phyloP scores from a whole-genome alignment of 2,888 invertebrate species.

The Stenichneumon culpator region DNA sequence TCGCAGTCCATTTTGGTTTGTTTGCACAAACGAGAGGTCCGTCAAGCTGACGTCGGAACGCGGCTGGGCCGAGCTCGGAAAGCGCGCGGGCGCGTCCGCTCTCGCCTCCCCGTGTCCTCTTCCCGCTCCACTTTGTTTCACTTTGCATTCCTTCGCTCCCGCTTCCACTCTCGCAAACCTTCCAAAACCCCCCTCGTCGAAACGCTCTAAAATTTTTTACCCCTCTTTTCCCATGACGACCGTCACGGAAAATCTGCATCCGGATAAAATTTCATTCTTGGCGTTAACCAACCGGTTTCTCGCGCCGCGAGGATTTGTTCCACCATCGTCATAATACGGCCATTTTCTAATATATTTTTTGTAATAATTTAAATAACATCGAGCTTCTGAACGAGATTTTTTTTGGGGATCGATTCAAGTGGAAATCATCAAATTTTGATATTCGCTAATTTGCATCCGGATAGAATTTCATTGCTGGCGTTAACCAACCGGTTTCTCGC shows the following conservation, averaged over 20 bases:
- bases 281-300: not conserved
- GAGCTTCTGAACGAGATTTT: too few relatives aligned
- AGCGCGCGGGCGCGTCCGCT: constrained; percentile 51
- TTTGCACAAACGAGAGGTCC: constrained; percentile 83
- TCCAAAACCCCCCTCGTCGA: constrained; percentile 23
- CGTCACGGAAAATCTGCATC: constrained; percentile 40
- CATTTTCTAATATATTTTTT: not conserved
- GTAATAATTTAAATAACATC: not conserved
- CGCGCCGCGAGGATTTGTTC: not conserved
- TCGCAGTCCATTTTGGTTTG: constrained; percentile 85
- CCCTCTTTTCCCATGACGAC: constrained; percentile 52
- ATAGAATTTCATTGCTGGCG: too few relatives aligned
- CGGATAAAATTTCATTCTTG: constrained; percentile 58
- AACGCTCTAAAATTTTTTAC: constrained; percentile 56
- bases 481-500: too few relatives aligned
- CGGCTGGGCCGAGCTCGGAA: not conserved
- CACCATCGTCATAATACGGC: not conserved
- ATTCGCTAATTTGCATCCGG: too few relatives aligned
- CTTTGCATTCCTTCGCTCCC: constrained; percentile 79
- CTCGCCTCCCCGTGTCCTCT: constrained; percentile 37
- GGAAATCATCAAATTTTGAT: too few relatives aligned
- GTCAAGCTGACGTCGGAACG: constrained; percentile 80
- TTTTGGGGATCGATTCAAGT: too few relatives aligned
- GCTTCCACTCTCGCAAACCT: constrained; percentile 27
- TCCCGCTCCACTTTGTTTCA: constrained; percentile 61